phyloP scores from a whole-genome alignment of 2,888 invertebrate species.

The Nephrocerus scutellatus region DNA sequence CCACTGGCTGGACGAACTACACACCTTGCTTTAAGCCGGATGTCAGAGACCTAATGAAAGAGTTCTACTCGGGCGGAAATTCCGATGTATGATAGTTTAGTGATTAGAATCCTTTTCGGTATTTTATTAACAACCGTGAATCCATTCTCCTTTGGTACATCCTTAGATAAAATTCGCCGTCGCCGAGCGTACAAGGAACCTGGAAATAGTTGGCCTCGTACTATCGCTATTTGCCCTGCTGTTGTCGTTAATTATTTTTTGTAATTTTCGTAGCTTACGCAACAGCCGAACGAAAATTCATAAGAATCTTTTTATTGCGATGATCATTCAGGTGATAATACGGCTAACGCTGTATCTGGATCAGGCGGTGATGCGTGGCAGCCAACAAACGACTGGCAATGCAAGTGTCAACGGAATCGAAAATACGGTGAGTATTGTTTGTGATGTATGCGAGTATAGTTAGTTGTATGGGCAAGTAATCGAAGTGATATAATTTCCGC shows the following conservation, averaged over 20 bases:
- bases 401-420: slow-evolving; percentile 53
- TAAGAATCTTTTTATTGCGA: slow-evolving; percentile 75
- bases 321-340: slow-evolving; percentile 68
- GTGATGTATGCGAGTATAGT: too few relatives aligned
- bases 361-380: slow-evolving; percentile 53
- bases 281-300: slow-evolving; percentile 82
- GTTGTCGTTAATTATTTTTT: slow-evolving; percentile 73
- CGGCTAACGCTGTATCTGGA: slow-evolving; percentile 69
- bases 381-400: slow-evolving; percentile 34
- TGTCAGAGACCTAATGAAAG: slow-evolving; percentile 58
- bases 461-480: too few relatives aligned
- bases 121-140: background rate
- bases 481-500: too few relatives aligned
- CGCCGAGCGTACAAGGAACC: slow-evolving; percentile 60
- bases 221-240: slow-evolving; percentile 69
- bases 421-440: slow-evolving; percentile 59
- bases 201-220: slow-evolving; percentile 81
- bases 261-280: slow-evolving; percentile 67
- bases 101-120: background rate
- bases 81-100: slow-evolving; percentile 52
- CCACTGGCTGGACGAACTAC: slow-evolving; percentile 74
- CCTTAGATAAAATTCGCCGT: slow-evolving; percentile 59
- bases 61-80: slow-evolving; percentile 48
- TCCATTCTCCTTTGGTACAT: background rate
- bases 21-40: slow-evolving; percentile 70